Conservation (phyloP, 2,113 vertebrate species). For the Catagonus wagneri region DNA sequence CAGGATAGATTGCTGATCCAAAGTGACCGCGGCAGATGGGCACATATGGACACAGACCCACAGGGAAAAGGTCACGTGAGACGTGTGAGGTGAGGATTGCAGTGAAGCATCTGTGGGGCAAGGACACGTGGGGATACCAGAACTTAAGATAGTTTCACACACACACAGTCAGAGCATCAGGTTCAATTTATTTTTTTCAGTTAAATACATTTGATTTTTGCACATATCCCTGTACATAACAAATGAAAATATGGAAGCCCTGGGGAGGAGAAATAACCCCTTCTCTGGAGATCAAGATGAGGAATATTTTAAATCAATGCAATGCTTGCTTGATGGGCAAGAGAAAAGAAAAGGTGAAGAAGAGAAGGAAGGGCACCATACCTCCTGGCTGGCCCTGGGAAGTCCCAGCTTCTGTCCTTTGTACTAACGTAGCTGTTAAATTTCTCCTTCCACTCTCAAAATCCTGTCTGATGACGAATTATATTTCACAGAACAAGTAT, state of each 20-base stretch:
- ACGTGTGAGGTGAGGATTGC: fast-evolving
- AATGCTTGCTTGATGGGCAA: neutral
- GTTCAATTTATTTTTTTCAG: neutral
- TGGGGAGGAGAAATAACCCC: neutral
- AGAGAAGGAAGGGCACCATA: fast-evolving
- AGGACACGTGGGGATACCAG: fast-evolving
- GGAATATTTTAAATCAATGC: neutral
- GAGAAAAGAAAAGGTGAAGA: neutral
- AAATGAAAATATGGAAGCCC: neutral
- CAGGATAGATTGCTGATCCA: neutral
- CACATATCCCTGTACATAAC: neutral
- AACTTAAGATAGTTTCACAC: neutral
- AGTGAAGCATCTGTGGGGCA: neutral
- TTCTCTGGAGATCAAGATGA: neutral
- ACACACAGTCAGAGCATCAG: neutral
- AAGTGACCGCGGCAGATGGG: neutral
- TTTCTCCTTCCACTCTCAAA: neutral
- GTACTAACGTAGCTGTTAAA: neutral
- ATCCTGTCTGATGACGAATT: neutral
- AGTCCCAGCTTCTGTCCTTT: fast-evolving
- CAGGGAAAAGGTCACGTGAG: too few relatives aligned
- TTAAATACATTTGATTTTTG: neutral
- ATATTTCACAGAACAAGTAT: neutral
- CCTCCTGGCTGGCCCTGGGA: fast-evolving
- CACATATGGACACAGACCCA: too few relatives aligned